Conservation (phyloP, 2,797 vertebrate genomes). For the Diceros bicornis region DNA sequence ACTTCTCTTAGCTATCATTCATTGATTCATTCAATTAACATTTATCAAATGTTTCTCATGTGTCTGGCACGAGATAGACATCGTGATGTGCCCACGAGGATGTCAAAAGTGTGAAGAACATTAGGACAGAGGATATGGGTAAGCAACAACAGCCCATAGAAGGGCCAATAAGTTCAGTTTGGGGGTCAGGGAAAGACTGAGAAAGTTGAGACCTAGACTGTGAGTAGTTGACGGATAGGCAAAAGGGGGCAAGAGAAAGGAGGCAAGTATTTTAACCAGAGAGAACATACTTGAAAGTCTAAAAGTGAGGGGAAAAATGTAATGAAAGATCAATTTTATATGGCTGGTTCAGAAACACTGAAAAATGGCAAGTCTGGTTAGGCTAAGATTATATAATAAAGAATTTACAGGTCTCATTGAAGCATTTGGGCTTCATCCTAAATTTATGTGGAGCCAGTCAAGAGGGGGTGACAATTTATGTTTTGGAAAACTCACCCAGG, state of each 20-base stretch:
- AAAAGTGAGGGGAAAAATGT: background rate
- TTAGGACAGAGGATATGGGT: background rate
- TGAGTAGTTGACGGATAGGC: background rate
- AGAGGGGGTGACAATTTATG: background rate
- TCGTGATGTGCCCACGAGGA: background rate
- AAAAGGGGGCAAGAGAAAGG: background rate
- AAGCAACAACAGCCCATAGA: accelerated
- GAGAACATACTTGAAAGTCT: background rate
- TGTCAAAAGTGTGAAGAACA: background rate
- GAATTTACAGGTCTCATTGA: background rate
- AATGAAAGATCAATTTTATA: background rate
- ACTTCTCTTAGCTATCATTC: background rate
- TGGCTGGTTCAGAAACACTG: background rate
- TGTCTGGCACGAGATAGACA: background rate
- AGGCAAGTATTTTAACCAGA: background rate
- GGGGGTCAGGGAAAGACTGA: background rate
- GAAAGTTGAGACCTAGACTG: background rate
- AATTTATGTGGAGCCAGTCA: background rate
- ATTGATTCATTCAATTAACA: background rate
- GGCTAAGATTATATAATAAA: background rate
- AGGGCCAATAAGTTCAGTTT: background rate
- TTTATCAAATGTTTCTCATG: background rate
- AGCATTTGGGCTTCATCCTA: background rate
- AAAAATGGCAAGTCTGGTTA: background rate
- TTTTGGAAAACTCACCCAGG: background rate